Base-by-base conservation (phyloP, 2,888 invertebrate genomes). In the Leucozona laternaria region DNA sequence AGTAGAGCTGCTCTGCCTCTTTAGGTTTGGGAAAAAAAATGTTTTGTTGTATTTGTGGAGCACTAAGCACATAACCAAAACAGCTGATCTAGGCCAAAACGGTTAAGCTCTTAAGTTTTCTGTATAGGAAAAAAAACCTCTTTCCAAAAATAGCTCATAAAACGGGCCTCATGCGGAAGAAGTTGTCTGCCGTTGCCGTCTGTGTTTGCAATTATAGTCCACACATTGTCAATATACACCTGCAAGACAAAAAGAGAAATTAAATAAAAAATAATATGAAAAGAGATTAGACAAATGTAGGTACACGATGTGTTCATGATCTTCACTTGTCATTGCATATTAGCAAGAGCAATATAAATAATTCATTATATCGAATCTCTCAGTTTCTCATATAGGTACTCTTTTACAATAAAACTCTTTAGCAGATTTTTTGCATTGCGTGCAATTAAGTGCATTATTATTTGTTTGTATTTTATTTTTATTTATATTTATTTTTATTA, bases 291-390 rank as follows among this genome's bases (percentile, higher is more conserved):
- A 34, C 58, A 77, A 72, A 28, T 43, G n/a, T 43, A 1, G 17
- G 2, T 31, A 57, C 34, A 85, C 73, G 85, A 85, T 73, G 62
- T 85, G 85, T 78, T 81, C 80, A 81, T 85, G 85, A 85, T 85
- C 85, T 85, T 85, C 85, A 85, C 17, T 58, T 57, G 17, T 58
- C 8, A 22, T 40, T 15, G n/a, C n/a, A n/a, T n/a, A 40, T 22
- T 55, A 25, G 73, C 80, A 80, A 85, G 77, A 85, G 85, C 80
- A 53, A 53, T 62, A 64, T 77, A 76, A 84, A 84, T 79, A 71
- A 72, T 53, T 75, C 62, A 50, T 43, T 43, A 22, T 2, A 13
- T 50, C 8, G 7, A n/a, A 60, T 50, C n/a, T 72, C 72, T 79
- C 57, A 50, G 55, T 34, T 25, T 7, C 13, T 13, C 7, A 15